Percentiles rank a stretch among this genome's conserved stretches.
Evolutionary conservation across 1,140 invertebrate species (phyloP).

Genomic region (Drosophila azteca): DNA sequence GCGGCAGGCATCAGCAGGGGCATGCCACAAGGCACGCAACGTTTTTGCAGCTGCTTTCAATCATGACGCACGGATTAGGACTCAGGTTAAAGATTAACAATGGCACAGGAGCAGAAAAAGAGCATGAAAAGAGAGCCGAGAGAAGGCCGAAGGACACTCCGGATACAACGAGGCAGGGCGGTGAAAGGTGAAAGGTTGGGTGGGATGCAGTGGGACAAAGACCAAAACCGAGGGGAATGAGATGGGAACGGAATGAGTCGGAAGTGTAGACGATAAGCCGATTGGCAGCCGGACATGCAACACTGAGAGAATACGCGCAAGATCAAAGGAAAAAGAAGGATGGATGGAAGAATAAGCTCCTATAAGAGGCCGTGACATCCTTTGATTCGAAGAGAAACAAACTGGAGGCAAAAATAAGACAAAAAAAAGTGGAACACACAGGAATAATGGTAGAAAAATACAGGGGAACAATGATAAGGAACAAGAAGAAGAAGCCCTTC

Average conservation of each 20-base stretch:
- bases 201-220: constrained; percentile 6
- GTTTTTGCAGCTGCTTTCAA: constrained; percentile 72
- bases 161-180: neutral
- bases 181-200: neutral
- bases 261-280: constrained; percentile 47
- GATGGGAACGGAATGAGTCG: constrained; percentile 14
- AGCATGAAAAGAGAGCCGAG: neutral
- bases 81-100: constrained; percentile 77
- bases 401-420: too few species aligned
- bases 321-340: constrained; percentile 4
- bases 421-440: too few species aligned
- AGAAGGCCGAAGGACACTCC: neutral
- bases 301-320: neutral
- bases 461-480: too few species aligned
- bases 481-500: too few species aligned
- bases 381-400: too few species aligned
- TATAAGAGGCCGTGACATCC: too few species aligned
- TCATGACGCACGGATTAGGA: constrained; percentile 79
- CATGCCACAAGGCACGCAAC: constrained; percentile 35
- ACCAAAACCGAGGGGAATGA: neutral
- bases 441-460: too few species aligned
- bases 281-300: constrained; percentile 26
- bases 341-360: too few species aligned
- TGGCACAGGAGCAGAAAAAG: constrained; percentile 35
- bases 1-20: too few species aligned